Base-by-base conservation (phyloP, 2,888 invertebrate species). In the Volucella zonaria region DNA sequence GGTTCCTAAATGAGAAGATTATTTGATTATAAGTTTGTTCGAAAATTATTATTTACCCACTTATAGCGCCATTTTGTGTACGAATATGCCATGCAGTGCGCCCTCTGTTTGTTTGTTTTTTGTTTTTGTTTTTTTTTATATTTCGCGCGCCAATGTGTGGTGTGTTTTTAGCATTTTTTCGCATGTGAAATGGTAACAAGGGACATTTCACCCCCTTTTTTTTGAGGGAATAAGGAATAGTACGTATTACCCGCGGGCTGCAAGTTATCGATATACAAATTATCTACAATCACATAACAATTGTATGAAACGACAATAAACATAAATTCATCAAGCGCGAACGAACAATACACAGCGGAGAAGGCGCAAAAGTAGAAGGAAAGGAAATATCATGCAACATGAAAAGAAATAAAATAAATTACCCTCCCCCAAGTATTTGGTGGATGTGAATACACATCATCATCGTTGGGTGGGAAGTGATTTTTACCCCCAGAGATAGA, bases 31-130 rank as follows among this genome's bases (percentile, higher is more conserved):
- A 83, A 83, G 80, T 83, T 83, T 80, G 45, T 11, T 45, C 83
- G 79, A 80, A 83, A 83, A 83, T 83, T 83, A 83, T 83, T 83
- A 83, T 83, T 83, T 76, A 80, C 80, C 75, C 80, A 83, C 82
- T 79, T 70, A 68, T 73, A 74, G 47, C 62, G 59, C 67, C 62
- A 75, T 70, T 62, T 56, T 80, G 61, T 75, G 49, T 68, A 6
- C 10, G 12, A 31, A 31, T 31, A 10, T 38, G n/a, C 11, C n/a
- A 6, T 8, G 23, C 6, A 31, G 31, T 6, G 31, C 31, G 31
- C 31, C 31, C 31, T 31, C 31, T 31, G 31, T 31, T 31, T 31
- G 4, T 31, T 31, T 31, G 0, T 31, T 4, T 31, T 31, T 31
- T 31, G 3, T 31, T 31, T 31, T 23, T 23, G n/a, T 3, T 23